These are phyloP conservation scores for Dioctria linearis DNA, from an alignment of 2,888 invertebrate genomes.

Conservation along the genomic window DNA sequence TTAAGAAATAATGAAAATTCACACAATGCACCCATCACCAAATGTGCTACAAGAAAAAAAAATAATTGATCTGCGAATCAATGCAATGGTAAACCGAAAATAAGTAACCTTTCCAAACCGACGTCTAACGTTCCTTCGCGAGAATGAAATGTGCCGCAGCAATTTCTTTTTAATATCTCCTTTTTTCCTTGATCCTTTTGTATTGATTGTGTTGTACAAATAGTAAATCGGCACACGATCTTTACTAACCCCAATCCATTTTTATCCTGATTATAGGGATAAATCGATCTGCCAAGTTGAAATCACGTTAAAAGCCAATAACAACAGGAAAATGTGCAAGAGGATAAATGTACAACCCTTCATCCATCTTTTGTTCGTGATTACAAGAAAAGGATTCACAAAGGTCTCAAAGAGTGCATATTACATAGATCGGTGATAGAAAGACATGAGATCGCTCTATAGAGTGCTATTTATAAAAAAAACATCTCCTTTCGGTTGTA, in stretches of 20 bases:
- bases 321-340: slow-evolving; percentile 33
- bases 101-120: not conserved
- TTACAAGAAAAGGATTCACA: slow-evolving; percentile 12
- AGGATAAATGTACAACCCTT: slow-evolving; percentile 33
- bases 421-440: not conserved
- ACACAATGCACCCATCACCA: slow-evolving; percentile 30
- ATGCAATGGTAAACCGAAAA: slow-evolving; percentile 26
- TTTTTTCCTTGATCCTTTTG: slow-evolving; percentile 4
- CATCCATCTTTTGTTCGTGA: not conserved
- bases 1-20: slow-evolving; percentile 43
- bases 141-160: slow-evolving; percentile 10
- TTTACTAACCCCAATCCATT: slow-evolving; percentile 29
- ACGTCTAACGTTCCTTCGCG: not conserved
- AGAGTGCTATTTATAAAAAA: not conserved
- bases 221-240: slow-evolving; percentile 51
- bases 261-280: slow-evolving; percentile 49
- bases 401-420: slow-evolving; percentile 16
- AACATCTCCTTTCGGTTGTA: not conserved
- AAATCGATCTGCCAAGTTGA: slow-evolving; percentile 44
- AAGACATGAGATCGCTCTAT: no score
- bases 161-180: slow-evolving; percentile 40
- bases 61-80: slow-evolving; percentile 27
- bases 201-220: slow-evolving; percentile 40
- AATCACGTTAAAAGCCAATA: slow-evolving; percentile 50
- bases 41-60: slow-evolving; percentile 12